phyloP scores from a whole-genome alignment of 2,797 vertebrate genomes.

The Lepilemur ruficaudatus region DNA sequence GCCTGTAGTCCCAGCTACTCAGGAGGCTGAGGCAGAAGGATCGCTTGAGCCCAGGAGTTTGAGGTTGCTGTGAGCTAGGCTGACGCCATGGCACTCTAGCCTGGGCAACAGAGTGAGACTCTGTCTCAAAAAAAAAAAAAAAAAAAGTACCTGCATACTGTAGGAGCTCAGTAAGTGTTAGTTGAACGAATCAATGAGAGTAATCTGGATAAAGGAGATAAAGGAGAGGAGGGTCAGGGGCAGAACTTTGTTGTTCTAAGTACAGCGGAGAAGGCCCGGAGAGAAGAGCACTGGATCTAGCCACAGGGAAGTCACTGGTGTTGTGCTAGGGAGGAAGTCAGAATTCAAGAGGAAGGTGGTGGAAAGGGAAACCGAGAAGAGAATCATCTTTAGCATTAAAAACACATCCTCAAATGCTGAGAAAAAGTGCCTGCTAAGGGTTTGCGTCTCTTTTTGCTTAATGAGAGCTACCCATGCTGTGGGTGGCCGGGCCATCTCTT shows the following conservation, averaged over 20 bases:
- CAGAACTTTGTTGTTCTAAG: neutral
- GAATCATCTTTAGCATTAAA: neutral
- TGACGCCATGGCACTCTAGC: no score
- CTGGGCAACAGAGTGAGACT: no score
- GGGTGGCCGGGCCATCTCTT: neutral
- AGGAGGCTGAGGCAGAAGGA: no score
- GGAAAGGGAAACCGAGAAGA: constrained; percentile 13
- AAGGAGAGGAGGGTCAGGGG: neutral
- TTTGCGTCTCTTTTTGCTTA: neutral
- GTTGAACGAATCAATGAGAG: neutral
- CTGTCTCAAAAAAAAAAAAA: no score
- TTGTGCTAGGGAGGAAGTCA: neutral
- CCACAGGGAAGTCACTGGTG: neutral
- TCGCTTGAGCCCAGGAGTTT: no score
- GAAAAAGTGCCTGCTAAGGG: neutral
- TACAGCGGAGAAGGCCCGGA: neutral
- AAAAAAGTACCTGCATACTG: neutral
- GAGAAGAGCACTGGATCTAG: neutral
- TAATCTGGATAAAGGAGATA: neutral
- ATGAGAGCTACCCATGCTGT: no score
- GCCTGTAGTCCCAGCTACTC: no score
- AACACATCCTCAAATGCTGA: neutral
- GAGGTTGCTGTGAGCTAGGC: no score
- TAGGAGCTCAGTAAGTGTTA: neutral
- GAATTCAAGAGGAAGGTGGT: constrained; percentile 39